These are phyloP conservation scores for Cataglyphis albicans DNA, from an alignment of 2,888 invertebrate species.

Conservation along the genomic window DNA sequence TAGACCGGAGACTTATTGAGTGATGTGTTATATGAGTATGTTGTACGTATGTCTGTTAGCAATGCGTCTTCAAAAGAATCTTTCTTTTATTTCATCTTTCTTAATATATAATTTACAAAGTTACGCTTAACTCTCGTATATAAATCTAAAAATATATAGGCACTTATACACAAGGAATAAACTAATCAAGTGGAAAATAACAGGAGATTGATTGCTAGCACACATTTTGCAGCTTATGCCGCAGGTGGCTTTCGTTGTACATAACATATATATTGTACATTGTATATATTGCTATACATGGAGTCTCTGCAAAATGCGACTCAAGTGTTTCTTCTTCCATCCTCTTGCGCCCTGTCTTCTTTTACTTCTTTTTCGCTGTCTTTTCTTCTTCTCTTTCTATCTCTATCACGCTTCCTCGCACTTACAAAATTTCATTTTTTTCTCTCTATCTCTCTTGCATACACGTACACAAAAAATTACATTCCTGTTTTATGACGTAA, in stretches of 20 bases:
- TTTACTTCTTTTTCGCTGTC: constrained; percentile 21
- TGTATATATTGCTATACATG: constrained; percentile 75
- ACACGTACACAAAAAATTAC: constrained; percentile 56
- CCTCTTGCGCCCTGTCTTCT: neutral
- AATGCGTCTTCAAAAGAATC: constrained; percentile 35
- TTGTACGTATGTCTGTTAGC: neutral
- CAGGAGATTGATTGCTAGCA: constrained; percentile 77
- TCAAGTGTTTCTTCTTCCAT: constrained; percentile 61
- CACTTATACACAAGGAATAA: constrained; percentile 78
- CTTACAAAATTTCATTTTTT: neutral
- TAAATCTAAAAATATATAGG: constrained; percentile 81
- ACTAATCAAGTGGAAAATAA: constrained; percentile 79
- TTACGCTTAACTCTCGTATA: constrained; percentile 77
- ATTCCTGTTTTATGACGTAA: constrained; percentile 57
- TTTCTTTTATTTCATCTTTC: constrained; percentile 81
- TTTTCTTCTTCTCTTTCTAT: constrained; percentile 22
- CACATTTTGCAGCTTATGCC: constrained; percentile 68
- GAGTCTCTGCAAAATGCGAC: constrained; percentile 63
- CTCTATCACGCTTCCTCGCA: neutral
- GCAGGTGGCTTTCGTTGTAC: constrained; percentile 72
- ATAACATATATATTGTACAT: constrained; percentile 77
- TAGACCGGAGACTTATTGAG: too few species aligned
- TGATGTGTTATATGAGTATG: neutral
- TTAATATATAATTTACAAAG: constrained; percentile 84
- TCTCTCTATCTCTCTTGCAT: neutral